Evolutionary conservation across 2,888 invertebrate species (phyloP), one percentile per base, ranked within the genome.

Genomic region (Lasioglossum zephyrum): DNA sequence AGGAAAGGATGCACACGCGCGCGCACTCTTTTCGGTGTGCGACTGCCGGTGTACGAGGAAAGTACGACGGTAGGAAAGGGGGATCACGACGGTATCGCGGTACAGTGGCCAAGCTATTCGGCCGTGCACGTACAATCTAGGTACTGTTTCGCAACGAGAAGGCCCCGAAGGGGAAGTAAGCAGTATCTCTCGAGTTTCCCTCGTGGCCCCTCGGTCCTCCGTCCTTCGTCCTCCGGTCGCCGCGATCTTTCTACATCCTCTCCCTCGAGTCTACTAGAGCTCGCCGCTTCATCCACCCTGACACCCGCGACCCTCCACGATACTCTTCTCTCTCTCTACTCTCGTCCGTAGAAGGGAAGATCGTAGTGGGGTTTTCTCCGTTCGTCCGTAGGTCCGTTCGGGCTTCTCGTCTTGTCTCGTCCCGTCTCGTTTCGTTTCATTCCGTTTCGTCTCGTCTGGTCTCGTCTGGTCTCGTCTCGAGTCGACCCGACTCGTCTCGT

Each of bases 401-500:
- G 44, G 13, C 72, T 41, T 73, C 73, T 60, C 70, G 70, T 77
- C 26, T 60, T 53, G 47, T 78, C 31, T 53, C 72, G 41, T 79
- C 72, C 41, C 70, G 70, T 77, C 22, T 60, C 94, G 94, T 94
- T 94, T 93, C 93, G 94, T 63, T 18, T 31, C 63, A 63, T 85
- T 84, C 79, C 85, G 90, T 91, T 90, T 87, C 93, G 92, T 93
- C 92, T 91, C 92, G 92, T 91, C 93, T 93, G 93, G 93, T 93
- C 93, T 92, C 92, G 93, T 73, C 83, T 77, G 26, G 77, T 76
- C 69, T 70, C 86, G 79, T 70, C 88, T 72, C 88, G 79, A 85
- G 88, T 86, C 90, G 92, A 92, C 92, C 93, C 94, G 94, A 93
- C 94, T 94, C 94, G 94, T 92, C 95, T 95, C 95, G 95, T 95